Percentiles rank a stretch among this genome's conserved stretches.
Evolutionary conservation across 2,797 vertebrate genomes (phyloP).

Genomic region (Taenioides sp.): DNA sequence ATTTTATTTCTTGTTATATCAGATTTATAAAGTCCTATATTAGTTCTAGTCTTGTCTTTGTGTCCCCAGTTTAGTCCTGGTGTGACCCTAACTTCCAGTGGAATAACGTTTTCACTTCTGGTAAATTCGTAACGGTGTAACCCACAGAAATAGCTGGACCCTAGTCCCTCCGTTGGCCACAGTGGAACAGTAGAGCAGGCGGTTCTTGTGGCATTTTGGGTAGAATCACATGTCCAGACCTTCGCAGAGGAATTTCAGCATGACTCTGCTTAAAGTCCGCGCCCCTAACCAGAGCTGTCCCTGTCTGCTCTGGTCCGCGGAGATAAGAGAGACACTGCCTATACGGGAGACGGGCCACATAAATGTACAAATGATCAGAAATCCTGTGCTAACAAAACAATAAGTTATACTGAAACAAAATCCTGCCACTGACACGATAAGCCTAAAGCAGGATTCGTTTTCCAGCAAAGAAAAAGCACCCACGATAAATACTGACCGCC

Average conservation of each 20-base stretch:
- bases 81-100: neutral
- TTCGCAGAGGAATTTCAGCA: slow-evolving; percentile 41
- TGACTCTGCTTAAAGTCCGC: slow-evolving; percentile 65
- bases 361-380: no score
- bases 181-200: neutral
- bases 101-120: neutral
- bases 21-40: no score
- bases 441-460: neutral
- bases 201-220: neutral
- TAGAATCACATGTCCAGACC: slow-evolving; percentile 45
- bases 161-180: neutral
- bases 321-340: neutral
- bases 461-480: neutral
- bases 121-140: neutral
- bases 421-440: no score
- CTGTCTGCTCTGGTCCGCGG: neutral
- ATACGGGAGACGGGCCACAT: no score
- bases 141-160: neutral
- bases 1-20: no score
- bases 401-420: no score
- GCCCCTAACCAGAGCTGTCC: slow-evolving; percentile 3
- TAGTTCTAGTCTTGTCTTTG: no score
- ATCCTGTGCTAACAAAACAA: no score
- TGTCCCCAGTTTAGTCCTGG: neutral
- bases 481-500: neutral